A percentile compares a stretch with the other conserved stretches of the same genome.
Conservation (phyloP, 2,888 invertebrate species). For the Melanophora roralis region DNA sequence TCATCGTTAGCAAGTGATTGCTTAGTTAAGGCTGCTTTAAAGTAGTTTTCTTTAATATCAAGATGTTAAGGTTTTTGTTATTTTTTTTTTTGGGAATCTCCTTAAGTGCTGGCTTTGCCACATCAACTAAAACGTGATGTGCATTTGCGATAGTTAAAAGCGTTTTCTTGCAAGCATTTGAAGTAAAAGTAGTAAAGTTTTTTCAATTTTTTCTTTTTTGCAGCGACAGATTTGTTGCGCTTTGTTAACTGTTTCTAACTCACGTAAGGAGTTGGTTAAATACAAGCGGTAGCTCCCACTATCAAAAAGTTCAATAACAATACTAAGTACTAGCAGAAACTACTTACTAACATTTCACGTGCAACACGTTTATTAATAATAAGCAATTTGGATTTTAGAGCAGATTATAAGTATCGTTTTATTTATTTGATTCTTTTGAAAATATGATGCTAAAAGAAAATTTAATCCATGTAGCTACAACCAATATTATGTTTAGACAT, state of each 20-base stretch:
- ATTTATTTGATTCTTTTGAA: constrained; percentile 15
- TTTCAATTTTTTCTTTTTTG: constrained; percentile 56
- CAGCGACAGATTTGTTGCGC: constrained; percentile 73
- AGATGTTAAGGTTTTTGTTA: constrained; percentile 44
- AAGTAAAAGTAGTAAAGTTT: background rate
- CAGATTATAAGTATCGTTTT: constrained; percentile 67
- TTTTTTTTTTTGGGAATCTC: constrained; percentile 22
- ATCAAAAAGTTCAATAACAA: constrained; percentile 48
- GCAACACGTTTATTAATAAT: constrained; percentile 73
- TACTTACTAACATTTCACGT: constrained; percentile 57
- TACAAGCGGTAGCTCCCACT: constrained; percentile 62
- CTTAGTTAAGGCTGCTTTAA: constrained; percentile 56
- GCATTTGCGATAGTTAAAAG: constrained; percentile 44
- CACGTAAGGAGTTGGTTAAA: background rate
- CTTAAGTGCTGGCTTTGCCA: constrained; percentile 53
- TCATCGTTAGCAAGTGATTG: constrained; percentile 61
- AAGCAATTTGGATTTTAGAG: constrained; percentile 75
- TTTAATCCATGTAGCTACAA: background rate
- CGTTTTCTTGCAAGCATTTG: constrained; percentile 24
- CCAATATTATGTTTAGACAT: background rate
- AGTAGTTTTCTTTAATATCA: constrained; percentile 54
- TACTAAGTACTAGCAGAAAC: constrained; percentile 26
- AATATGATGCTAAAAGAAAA: background rate
- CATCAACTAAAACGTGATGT: constrained; percentile 57
- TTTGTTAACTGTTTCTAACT: constrained; percentile 30